These are phyloP conservation scores for Lerema accius DNA, from an alignment of 1,140 invertebrate species.

Conservation along the genomic window DNA sequence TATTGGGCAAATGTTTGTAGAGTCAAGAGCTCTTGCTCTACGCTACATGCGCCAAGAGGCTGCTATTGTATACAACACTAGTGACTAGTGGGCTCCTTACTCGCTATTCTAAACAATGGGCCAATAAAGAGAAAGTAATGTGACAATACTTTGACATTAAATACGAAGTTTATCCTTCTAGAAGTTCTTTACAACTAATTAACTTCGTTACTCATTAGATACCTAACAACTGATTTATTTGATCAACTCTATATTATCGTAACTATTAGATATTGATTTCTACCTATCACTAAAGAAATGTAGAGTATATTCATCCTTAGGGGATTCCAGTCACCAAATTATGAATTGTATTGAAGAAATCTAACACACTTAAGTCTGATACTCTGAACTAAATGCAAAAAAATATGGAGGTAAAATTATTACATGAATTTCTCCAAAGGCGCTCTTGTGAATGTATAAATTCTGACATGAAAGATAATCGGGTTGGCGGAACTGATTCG, in stretches of 20 bases:
- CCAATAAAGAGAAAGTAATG: slow-evolving; percentile 47
- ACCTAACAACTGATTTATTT: too few species aligned
- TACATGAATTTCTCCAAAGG: slow-evolving; percentile 54
- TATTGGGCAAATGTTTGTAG: slow-evolving; percentile 77
- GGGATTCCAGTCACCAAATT: too few species aligned
- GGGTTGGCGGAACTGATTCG: slow-evolving; percentile 77
- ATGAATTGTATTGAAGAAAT: too few species aligned
- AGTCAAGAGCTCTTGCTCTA: slow-evolving; percentile 58
- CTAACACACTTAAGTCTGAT: too few species aligned
- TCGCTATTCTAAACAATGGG: slow-evolving; percentile 44
- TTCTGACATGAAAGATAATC: slow-evolving; percentile 73
- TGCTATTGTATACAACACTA: slow-evolving; percentile 61
- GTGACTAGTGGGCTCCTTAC: slow-evolving; percentile 56
- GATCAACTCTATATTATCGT: too few species aligned
- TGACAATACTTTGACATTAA: slow-evolving; percentile 3
- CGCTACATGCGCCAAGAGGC: slow-evolving; percentile 59
- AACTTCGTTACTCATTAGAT: too few species aligned
- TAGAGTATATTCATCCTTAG: too few species aligned
- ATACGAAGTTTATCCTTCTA: slow-evolving; percentile 6
- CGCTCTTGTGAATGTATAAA: slow-evolving; percentile 68
- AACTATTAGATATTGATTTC: too few species aligned
- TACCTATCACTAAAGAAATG: too few species aligned
- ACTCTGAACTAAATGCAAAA: neutral
- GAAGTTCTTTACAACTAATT: too few species aligned
- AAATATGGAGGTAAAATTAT: slow-evolving; percentile 39